Conservation (phyloP, 2,888 invertebrate genomes). For the Nemapogon koenigi region DNA sequence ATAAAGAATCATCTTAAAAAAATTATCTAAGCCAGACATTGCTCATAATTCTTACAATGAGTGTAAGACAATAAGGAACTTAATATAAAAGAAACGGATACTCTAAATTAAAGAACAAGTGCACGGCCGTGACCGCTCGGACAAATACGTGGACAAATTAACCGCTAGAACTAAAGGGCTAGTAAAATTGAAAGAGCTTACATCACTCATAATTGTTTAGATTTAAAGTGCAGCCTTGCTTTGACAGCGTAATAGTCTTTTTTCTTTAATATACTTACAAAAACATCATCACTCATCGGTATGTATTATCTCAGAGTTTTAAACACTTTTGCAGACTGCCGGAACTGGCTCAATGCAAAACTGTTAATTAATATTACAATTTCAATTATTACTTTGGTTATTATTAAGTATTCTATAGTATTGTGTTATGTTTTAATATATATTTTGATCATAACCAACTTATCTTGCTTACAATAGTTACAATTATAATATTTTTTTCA, state of each 20-base stretch:
- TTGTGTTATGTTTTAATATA: too few relatives aligned
- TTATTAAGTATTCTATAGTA: too few relatives aligned
- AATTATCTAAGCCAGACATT: too few relatives aligned
- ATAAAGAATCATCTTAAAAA: too few relatives aligned
- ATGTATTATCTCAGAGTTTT: slow-evolving; percentile 28
- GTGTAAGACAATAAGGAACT: slow-evolving; percentile 41
- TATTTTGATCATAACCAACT: too few relatives aligned
- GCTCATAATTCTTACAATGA: too few relatives aligned
- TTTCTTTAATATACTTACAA: slow-evolving; percentile 24
- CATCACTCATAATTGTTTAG: slow-evolving; percentile 2
- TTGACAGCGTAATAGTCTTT: slow-evolving; percentile 19
- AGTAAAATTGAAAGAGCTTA: slow-evolving; percentile 4
- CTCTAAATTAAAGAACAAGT: slow-evolving; percentile 51
- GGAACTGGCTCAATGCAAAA: too few relatives aligned
- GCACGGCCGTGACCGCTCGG: slow-evolving; percentile 42
- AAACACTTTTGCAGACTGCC: slow-evolving; percentile 37
- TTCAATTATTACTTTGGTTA: too few relatives aligned
- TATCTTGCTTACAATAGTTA: too few relatives aligned
- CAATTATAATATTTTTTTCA: too few relatives aligned
- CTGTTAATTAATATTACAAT: too few relatives aligned
- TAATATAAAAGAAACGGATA: slow-evolving; percentile 56
- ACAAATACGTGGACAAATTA: slow-evolving; percentile 33
- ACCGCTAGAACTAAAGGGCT: slow-evolving; percentile 18
- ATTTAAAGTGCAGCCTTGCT: slow-evolving; percentile 3
- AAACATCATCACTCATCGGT: slow-evolving; percentile 27